A percentile compares a stretch with the other conserved stretches of the same genome.
Evolutionary conservation across 1,140 invertebrate genomes (phyloP).

Genomic region (Tetragonula clypearis): DNA sequence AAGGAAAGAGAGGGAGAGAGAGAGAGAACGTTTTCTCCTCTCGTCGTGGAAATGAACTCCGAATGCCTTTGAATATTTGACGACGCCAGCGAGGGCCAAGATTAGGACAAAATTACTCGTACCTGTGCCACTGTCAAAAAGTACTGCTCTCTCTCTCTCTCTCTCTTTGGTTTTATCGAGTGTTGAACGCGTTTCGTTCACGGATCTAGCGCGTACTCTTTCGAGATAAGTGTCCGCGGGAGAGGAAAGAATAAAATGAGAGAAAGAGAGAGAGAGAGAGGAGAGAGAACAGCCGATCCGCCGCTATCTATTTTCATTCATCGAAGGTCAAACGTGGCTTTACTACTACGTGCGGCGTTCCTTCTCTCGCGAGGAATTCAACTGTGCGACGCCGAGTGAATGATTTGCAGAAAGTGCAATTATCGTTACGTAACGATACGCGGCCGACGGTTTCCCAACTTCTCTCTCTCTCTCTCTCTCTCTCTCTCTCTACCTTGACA

Average conservation of each 20-base stretch:
- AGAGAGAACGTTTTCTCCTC: constrained; percentile 17
- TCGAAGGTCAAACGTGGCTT: constrained; percentile 17
- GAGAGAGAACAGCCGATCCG: constrained; percentile 12
- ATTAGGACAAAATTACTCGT: constrained; percentile 13
- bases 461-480: too few relatives aligned
- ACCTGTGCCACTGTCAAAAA: not conserved
- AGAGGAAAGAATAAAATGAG: not conserved
- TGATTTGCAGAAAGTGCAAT: constrained; percentile 40
- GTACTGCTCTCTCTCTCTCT: not conserved
- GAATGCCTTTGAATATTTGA: not conserved
- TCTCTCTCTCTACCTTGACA: not conserved
- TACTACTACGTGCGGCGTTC: constrained; percentile 3
- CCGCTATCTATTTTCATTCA: constrained; percentile 44
- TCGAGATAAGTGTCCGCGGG: not conserved
- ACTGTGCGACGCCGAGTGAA: constrained; percentile 6
- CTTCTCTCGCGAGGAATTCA: constrained; percentile 31
- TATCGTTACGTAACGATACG: constrained; percentile 13
- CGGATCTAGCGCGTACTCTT: not conserved
- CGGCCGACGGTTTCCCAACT: not conserved
- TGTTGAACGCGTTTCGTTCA: not conserved
- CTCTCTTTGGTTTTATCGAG: not conserved
- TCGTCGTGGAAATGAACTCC: constrained; percentile 36
- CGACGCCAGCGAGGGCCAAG: constrained; percentile 5
- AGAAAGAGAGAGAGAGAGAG: not conserved
- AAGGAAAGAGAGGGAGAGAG: not conserved